These are phyloP conservation scores for Cichlasoma orientale DNA, from an alignment of 2,797 vertebrate genomes.

Conservation along the genomic window DNA sequence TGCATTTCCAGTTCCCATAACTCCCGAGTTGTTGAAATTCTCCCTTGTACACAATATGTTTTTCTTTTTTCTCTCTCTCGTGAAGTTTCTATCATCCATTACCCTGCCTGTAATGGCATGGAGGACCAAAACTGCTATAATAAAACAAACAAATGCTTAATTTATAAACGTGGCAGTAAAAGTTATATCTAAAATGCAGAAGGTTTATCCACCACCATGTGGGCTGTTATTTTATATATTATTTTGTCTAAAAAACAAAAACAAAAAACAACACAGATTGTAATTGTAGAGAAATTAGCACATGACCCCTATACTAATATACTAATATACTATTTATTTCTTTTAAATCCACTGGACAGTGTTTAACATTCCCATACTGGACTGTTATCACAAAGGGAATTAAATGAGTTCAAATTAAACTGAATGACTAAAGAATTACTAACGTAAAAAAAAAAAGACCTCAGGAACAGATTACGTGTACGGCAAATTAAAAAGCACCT, in stretches of 20 bases:
- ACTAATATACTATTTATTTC: too few relatives aligned
- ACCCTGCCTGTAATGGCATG: too few relatives aligned
- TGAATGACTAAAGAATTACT: neutral
- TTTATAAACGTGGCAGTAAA: too few relatives aligned
- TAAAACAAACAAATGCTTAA: too few relatives aligned
- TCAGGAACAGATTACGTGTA: neutral
- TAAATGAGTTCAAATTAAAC: neutral
- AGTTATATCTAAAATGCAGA: too few relatives aligned
- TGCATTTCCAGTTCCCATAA: conserved; percentile 37
- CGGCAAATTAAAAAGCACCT: neutral
- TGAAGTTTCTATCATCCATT: neutral
- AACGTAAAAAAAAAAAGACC: neutral
- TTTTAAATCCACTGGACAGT: neutral
- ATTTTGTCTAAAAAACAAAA: too few relatives aligned
- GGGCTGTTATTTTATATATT: too few relatives aligned
- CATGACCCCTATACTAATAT: too few relatives aligned
- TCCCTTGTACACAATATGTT: neutral
- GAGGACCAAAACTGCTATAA: too few relatives aligned
- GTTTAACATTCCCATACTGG: neutral
- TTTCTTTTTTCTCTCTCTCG: neutral
- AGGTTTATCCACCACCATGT: too few relatives aligned
- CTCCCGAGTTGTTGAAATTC: neutral
- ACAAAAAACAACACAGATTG: too few relatives aligned
- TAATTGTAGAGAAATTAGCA: too few relatives aligned
- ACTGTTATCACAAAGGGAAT: neutral